Conservation (phyloP, 2,888 invertebrate species). For the Abrostola tripartita region DNA sequence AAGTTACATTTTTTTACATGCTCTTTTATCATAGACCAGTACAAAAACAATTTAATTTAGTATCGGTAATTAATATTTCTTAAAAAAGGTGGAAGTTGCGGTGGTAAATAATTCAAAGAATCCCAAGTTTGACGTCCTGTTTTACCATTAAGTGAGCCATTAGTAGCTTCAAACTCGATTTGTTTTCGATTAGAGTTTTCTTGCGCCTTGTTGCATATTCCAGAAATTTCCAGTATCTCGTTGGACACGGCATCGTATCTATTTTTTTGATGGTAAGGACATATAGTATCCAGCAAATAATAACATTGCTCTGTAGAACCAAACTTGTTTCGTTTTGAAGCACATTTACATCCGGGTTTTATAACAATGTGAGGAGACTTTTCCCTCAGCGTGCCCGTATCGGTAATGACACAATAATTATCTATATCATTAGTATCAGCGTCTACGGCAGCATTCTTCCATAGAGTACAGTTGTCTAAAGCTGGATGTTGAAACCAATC, state of each 20-base stretch:
- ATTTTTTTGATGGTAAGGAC: slow-evolving; percentile 55
- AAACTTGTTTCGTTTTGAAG: slow-evolving; percentile 19
- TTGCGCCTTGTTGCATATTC: slow-evolving; percentile 44
- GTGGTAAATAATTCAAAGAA: slow-evolving; percentile 70
- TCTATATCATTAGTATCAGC: not conserved
- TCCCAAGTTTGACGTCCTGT: slow-evolving; percentile 38
- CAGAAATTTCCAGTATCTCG: slow-evolving; percentile 60
- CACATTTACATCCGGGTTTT: slow-evolving; percentile 10
- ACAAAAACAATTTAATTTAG: slow-evolving; percentile 12
- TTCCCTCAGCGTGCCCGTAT: not conserved
- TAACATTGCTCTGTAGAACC: slow-evolving; percentile 52
- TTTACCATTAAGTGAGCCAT: not conserved
- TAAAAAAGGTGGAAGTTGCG: slow-evolving; percentile 75
- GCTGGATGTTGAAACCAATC: slow-evolving; percentile 12
- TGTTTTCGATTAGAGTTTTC: not conserved
- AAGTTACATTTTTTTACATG: slow-evolving; percentile 19
- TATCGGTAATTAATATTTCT: slow-evolving; percentile 52
- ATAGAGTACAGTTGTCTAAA: not conserved
- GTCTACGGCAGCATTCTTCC: not conserved
- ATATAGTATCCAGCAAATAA: slow-evolving; percentile 54
- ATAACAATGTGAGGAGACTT: slow-evolving; percentile 53
- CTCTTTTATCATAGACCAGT: slow-evolving; percentile 14
- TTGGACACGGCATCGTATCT: slow-evolving; percentile 57
- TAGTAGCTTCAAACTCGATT: not conserved
- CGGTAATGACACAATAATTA: not conserved